A percentile compares a stretch with the other conserved stretches of the same genome.
Evolutionary conservation across 2,113 vertebrate genomes (phyloP).

Genomic region (Phyllopteryx taeniolatus): DNA sequence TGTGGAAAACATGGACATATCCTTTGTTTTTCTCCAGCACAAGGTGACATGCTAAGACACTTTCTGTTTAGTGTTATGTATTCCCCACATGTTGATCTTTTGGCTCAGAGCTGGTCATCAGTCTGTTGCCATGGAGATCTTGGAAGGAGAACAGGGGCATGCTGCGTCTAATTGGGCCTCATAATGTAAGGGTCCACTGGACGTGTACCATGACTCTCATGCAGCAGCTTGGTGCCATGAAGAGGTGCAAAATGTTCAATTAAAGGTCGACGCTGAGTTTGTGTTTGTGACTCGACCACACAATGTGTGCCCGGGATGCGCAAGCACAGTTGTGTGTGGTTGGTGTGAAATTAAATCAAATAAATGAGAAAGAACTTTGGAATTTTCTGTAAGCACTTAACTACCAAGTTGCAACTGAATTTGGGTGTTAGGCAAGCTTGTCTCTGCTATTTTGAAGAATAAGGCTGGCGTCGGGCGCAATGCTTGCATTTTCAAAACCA

Average conservation of each 20-base stretch:
- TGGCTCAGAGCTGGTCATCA: slow-evolving; percentile 13
- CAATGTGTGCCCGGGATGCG: neutral
- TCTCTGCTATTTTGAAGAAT: neutral
- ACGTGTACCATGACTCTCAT: slow-evolving; percentile 37
- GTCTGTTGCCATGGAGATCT: slow-evolving; percentile 56
- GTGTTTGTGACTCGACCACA: slow-evolving; percentile 5
- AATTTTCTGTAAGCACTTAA: no score
- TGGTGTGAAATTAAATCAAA: neutral
- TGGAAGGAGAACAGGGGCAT: slow-evolving; percentile 16
- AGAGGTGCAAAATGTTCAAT: slow-evolving; percentile 20
- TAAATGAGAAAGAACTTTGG: neutral
- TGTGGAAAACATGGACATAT: slow-evolving; percentile 8
- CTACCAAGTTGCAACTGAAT: no score
- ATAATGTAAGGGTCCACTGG: slow-evolving; percentile 23
- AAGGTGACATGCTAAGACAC: slow-evolving; percentile 8
- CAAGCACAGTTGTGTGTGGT: neutral
- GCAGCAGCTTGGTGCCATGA: slow-evolving; percentile 23
- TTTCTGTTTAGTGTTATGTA: slow-evolving; percentile 15
- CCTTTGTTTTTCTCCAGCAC: neutral
- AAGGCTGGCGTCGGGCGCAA: neutral
- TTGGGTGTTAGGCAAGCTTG: neutral
- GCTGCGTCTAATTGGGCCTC: slow-evolving; percentile 27
- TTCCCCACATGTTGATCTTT: slow-evolving; percentile 52
- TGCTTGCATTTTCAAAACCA: neutral
- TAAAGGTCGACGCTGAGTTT: slow-evolving; percentile 5